Evolutionary conservation across 2,113 vertebrate species (phyloP).

Genomic region (Larimichthys polyactis): DNA sequence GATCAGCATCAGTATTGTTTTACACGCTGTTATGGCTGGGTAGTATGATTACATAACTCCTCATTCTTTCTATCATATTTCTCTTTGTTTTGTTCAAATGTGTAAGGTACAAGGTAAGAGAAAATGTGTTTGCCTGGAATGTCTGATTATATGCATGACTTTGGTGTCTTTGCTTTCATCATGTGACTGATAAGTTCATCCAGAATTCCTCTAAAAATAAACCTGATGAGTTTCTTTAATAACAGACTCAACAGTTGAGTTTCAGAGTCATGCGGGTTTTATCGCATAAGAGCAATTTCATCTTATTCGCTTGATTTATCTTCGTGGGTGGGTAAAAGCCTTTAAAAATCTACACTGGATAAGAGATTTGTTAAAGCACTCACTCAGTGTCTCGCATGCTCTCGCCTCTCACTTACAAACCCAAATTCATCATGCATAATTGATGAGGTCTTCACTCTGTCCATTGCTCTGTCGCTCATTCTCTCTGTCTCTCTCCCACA

Average conservation of each 20-base stretch:
- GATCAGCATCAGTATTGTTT: constrained; percentile 10
- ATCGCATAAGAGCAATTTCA: background rate
- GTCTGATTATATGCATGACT: no score
- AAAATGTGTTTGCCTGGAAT: no score
- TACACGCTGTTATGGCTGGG: background rate
- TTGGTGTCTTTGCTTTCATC: background rate
- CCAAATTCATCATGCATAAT: constrained; percentile 50
- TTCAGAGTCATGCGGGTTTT: background rate
- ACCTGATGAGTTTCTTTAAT: background rate
- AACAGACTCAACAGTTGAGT: background rate
- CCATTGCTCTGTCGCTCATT: background rate
- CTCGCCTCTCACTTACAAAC: constrained; percentile 25
- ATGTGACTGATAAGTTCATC: background rate
- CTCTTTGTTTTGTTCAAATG: background rate
- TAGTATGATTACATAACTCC: background rate
- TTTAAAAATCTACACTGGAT: background rate
- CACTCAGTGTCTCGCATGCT: constrained; percentile 2
- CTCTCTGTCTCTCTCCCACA: no score
- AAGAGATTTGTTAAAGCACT: constrained; percentile 37
- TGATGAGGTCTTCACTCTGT: constrained; percentile 19
- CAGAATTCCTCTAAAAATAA: background rate
- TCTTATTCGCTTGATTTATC: constrained; percentile 9
- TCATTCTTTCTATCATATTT: background rate
- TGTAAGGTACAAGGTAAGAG: no score
- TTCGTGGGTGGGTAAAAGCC: constrained; percentile 1